Percentiles rank a stretch among this genome's conserved stretches.
These are phyloP conservation scores for Nymphalis urticae DNA, from an alignment of 2,888 invertebrate genomes.

Conservation along the genomic window DNA sequence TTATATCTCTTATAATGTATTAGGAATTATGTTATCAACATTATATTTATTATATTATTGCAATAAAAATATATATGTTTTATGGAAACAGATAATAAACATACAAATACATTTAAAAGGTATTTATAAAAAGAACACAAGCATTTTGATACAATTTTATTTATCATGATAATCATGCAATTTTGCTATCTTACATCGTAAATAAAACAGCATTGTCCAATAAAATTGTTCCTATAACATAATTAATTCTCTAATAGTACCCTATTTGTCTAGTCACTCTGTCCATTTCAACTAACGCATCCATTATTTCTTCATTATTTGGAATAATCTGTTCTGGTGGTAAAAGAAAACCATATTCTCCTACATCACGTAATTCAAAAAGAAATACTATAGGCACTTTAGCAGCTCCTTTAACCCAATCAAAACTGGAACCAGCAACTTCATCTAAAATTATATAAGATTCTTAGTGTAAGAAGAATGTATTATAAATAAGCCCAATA, in stretches of 20 bases:
- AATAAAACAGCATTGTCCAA: slow-evolving; percentile 21
- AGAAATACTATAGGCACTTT: slow-evolving; percentile 75
- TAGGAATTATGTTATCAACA: too few relatives aligned
- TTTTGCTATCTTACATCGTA: slow-evolving; percentile 3
- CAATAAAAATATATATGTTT: too few relatives aligned
- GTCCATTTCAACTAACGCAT: slow-evolving; percentile 50
- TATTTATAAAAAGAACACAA: background rate
- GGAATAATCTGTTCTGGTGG: slow-evolving; percentile 68
- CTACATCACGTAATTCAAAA: slow-evolving; percentile 77
- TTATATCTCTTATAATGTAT: too few relatives aligned
- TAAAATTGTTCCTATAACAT: slow-evolving; percentile 19
- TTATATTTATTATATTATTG: too few relatives aligned
- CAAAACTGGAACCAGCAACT: slow-evolving; percentile 67
- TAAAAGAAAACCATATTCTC: slow-evolving; percentile 74
- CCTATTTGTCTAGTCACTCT: slow-evolving; percentile 40
- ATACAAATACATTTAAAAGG: too few relatives aligned
- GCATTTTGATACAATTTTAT: background rate
- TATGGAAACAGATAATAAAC: too few relatives aligned
- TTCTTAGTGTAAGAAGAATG: background rate
- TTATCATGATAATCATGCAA: background rate
- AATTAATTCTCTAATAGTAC: slow-evolving; percentile 37
- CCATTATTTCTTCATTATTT: slow-evolving; percentile 59
- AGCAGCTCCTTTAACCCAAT: slow-evolving; percentile 76
- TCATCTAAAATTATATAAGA: slow-evolving; percentile 50
- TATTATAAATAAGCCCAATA: too few relatives aligned